These are phyloP conservation scores for Brienomyrus brachyistius DNA, from an alignment of 2,113 vertebrate species.

Conservation along the genomic window DNA sequence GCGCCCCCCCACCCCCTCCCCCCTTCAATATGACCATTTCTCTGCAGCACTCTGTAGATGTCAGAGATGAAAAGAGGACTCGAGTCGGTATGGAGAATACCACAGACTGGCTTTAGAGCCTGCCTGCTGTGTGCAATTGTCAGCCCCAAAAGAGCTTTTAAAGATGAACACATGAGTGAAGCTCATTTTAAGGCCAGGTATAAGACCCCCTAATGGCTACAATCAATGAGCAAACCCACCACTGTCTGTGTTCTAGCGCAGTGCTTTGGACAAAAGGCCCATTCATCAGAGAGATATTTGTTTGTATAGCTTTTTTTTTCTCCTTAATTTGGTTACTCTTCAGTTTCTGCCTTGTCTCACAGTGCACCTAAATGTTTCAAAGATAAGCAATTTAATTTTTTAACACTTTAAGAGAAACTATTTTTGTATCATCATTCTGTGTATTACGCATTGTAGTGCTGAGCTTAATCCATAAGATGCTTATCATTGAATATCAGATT, in stretches of 20 bases:
- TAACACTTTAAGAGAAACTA: background rate
- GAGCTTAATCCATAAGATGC: background rate
- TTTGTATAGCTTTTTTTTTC: background rate
- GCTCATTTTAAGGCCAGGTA: conserved; percentile 3
- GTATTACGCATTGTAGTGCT: background rate
- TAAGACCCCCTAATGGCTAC: background rate
- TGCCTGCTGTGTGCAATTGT: conserved; percentile 9
- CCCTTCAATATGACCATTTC: background rate
- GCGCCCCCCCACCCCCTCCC: background rate
- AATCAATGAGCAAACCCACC: conserved; percentile 6
- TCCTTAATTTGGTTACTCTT: background rate
- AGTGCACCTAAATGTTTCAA: background rate
- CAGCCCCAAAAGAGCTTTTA: background rate
- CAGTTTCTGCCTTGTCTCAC: background rate
- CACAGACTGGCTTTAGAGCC: background rate
- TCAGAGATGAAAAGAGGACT: background rate
- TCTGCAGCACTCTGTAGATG: background rate
- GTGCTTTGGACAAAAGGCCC: background rate
- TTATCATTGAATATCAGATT: background rate
- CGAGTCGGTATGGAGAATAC: background rate
- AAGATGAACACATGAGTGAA: conserved; percentile 7
- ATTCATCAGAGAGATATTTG: background rate
- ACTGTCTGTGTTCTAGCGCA: background rate
- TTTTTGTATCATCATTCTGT: background rate
- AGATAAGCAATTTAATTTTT: background rate